Percentiles rank a stretch among this genome's conserved stretches.
Conservation (phyloP, 2,797 vertebrate species). For the Sparidentex hasta region DNA sequence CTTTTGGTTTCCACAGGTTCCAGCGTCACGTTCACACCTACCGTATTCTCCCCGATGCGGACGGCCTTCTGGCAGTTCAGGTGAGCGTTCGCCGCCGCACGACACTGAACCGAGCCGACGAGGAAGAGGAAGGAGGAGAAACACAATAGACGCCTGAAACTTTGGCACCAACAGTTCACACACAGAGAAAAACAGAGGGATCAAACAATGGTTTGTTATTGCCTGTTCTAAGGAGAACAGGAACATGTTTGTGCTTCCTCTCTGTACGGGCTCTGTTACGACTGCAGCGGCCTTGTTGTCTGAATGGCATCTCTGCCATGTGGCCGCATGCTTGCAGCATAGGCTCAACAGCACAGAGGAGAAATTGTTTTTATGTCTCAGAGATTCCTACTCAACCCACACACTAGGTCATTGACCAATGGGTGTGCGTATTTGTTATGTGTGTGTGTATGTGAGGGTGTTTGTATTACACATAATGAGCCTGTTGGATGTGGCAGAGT, state of each 20-base stretch:
- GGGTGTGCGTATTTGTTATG: conserved; percentile 66
- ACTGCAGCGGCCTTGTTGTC: conserved; percentile 70
- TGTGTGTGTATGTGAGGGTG: conserved; percentile 35
- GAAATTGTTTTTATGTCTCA: conserved; percentile 83
- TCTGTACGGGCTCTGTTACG: conserved; percentile 52
- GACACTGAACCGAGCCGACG: background rate
- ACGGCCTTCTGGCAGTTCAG: conserved; percentile 89
- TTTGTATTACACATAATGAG: conserved; percentile 66
- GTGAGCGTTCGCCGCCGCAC: conserved; percentile 68
- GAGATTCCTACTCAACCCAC: conserved; percentile 83
- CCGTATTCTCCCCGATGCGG: conserved; percentile 87
- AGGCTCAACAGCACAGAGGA: conserved; percentile 82
- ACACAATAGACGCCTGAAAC: conserved; percentile 1
- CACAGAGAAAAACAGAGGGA: background rate
- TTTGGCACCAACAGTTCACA: conserved; percentile 26
- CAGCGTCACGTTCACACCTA: conserved; percentile 90
- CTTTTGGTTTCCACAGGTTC: conserved; percentile 78
- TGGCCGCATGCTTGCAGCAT: conserved; percentile 78
- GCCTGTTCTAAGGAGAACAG: conserved; percentile 62
- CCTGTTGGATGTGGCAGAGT: conserved; percentile 53
- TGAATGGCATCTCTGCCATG: conserved; percentile 79
- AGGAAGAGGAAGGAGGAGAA: conserved; percentile 17
- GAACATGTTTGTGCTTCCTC: conserved; percentile 72
- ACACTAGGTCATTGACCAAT: conserved; percentile 68
- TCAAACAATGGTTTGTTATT: conserved; percentile 61